Evolutionary conservation across 2,113 vertebrate genomes (phyloP), one percentile per base, ranked within the genome.

Genomic region (Hoplias malabaricus): DNA sequence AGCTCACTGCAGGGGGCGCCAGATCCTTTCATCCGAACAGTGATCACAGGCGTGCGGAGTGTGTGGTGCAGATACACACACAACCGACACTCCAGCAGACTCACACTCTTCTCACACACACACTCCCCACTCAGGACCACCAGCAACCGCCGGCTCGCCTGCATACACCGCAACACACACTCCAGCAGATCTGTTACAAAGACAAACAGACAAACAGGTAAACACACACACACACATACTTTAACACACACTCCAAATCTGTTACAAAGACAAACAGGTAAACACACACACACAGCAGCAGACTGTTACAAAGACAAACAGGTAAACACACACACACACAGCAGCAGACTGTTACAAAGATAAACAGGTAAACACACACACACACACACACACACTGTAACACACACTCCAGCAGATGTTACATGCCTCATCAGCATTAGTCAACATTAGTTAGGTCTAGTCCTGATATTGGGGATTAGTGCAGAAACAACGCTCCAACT

Each of bases 31-130:
- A 90, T 88, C 79, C 93, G 90, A 1, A 98, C 90, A 14, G 93
- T 86, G 0, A 97, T 87, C 1, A 98, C 84, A 50, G 93, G 90
- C 46, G 93, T 94, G 62, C 83, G 90, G 0, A 88, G 90, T 57
- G 90, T 87, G 0, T 93, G 93, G 73, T 97, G 95, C 66, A 96
- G 95, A 87, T 95, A 90, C 77, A 96, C 91, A 0, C 94, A 95
- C 56, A 96, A 86, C 25, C 95, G 95, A 77, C 95, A 95, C 85
- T 98, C 96, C 90, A 98, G 87, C 72, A 97, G 92, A 79, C 95
- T 93, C 83, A 96, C 91, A 85, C 95, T 97, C 86, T 96, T 97
- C 70, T 96, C 95, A 0, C 88, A 92, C 82, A 96, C 68, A 77
- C 95, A 95, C 54, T 92, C 90, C 0, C 95, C 94, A 11, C 96